Percentiles rank a stretch among this genome's conserved stretches.
phyloP scores from a whole-genome alignment of 2,888 invertebrate species.

The Drosophila testacea region DNA sequence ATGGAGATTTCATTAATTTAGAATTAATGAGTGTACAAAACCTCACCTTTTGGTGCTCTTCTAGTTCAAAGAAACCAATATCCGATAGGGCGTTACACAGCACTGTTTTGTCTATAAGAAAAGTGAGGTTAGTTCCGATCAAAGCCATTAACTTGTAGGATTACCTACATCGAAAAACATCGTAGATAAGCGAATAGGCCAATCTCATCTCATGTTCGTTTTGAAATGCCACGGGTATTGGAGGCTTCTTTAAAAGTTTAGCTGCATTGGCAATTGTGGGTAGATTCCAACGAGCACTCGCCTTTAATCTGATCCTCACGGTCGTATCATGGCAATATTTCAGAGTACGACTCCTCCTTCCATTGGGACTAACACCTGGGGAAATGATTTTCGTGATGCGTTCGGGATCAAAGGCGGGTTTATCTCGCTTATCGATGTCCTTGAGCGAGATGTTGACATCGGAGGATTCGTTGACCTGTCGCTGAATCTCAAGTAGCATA shows the following conservation, averaged over 20 bases:
- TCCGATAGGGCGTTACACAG: conserved; percentile 86
- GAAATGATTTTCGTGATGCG: conserved; percentile 70
- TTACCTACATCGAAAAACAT: conserved; percentile 87
- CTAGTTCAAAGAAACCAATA: conserved; percentile 84
- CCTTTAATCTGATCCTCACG: conserved; percentile 67
- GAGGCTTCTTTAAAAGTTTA: conserved; percentile 79
- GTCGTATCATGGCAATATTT: conserved; percentile 74
- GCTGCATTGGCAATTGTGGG: conserved; percentile 82
- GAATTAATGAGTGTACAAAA: too few relatives aligned
- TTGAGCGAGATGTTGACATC: conserved; percentile 77
- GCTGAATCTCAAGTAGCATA: conserved; percentile 86
- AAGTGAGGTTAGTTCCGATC: neutral
- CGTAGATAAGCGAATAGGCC: conserved; percentile 87
- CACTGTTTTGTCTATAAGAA: conserved; percentile 85
- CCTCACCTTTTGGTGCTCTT: conserved; percentile 78
- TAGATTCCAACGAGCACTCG: conserved; percentile 77
- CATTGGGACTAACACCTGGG: conserved; percentile 75
- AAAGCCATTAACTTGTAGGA: rapidly evolving
- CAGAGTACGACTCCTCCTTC: conserved; percentile 53
- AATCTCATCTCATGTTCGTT: conserved; percentile 87
- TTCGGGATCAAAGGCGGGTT: conserved; percentile 77
- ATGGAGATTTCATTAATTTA: too few relatives aligned
- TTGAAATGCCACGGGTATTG: conserved; percentile 71
- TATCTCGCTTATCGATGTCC: conserved; percentile 74
- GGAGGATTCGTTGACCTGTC: conserved; percentile 84